These are phyloP conservation scores for Bacillus rossius DNA, from an alignment of 1,140 invertebrate genomes.

Conservation along the genomic window DNA sequence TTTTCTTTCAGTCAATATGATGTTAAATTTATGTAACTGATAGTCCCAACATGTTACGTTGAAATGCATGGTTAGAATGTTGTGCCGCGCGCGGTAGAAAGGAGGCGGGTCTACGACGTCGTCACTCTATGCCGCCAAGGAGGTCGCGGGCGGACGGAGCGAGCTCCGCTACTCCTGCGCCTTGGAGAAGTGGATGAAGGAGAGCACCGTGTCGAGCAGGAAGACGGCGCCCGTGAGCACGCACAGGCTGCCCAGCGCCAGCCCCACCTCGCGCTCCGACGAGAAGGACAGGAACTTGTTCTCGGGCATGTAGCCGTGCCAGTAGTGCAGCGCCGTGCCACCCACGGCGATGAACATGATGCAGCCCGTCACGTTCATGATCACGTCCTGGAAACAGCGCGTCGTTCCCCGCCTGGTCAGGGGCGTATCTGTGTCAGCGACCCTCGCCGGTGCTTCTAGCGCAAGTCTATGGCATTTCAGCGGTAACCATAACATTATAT, in stretches of 20 bases:
- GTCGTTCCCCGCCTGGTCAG: neutral
- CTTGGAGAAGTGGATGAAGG: conserved; percentile 65
- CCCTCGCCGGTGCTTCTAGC: too few relatives aligned
- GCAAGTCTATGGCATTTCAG: too few relatives aligned
- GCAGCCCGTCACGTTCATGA: conserved; percentile 81
- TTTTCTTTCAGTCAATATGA: too few relatives aligned
- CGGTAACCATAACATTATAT: too few relatives aligned
- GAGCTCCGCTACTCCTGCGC: conserved; percentile 20
- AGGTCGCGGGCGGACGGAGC: too few relatives aligned
- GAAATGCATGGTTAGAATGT: too few relatives aligned
- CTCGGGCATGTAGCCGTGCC: conserved; percentile 73
- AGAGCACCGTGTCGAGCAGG: conserved; percentile 67
- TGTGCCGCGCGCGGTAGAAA: too few relatives aligned
- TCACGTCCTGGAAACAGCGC: conserved; percentile 61
- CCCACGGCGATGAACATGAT: conserved; percentile 78
- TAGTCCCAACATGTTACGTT: too few relatives aligned
- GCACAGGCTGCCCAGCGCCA: conserved; percentile 71
- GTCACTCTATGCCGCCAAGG: too few relatives aligned
- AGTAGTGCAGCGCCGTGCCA: conserved; percentile 78
- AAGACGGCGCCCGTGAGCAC: conserved; percentile 70
- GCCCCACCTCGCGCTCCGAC: conserved; percentile 64
- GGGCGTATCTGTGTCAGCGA: too few relatives aligned
- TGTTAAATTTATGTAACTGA: too few relatives aligned
- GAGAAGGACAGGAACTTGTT: conserved; percentile 61
- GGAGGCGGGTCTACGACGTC: too few relatives aligned